A percentile compares a stretch with the other conserved stretches of the same genome.
Evolutionary conservation across 2,888 invertebrate species (phyloP).

Genomic region (Perizoma affinitatum): DNA sequence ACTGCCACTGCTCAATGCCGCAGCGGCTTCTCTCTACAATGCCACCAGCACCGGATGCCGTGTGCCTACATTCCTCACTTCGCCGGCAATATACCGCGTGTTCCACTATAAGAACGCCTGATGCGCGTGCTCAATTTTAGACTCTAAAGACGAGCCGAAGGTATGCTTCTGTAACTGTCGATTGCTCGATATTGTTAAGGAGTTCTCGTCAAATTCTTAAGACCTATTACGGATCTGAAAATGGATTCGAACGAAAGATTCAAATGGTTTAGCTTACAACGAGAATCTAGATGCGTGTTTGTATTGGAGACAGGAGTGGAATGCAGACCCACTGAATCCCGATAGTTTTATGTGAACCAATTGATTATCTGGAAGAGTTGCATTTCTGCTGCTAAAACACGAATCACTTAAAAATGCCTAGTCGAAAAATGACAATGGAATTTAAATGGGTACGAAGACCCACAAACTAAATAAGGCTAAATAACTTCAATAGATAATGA

Average conservation of each 20-base stretch:
- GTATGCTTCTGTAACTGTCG: constrained; percentile 66
- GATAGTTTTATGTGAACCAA: constrained; percentile 3
- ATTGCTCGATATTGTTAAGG: constrained; percentile 59
- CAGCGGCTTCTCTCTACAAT: constrained; percentile 50
- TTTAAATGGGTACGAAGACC: constrained; percentile 35
- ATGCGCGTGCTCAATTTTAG: constrained; percentile 43
- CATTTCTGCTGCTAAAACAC: neutral
- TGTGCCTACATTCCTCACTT: constrained; percentile 46
- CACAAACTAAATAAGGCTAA: constrained; percentile 59
- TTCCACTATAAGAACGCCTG: constrained; percentile 26
- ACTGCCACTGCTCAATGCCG: constrained; percentile 44
- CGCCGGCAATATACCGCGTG: constrained; percentile 57
- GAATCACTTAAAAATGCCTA: constrained; percentile 6
- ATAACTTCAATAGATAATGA: constrained; percentile 66
- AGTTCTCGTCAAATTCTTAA: constrained; percentile 57
- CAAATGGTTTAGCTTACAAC: constrained; percentile 20
- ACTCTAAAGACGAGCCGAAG: constrained; percentile 57
- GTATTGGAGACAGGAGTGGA: constrained; percentile 8
- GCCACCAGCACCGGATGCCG: constrained; percentile 50
- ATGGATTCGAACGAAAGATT: constrained; percentile 39
- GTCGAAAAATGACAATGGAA: constrained; percentile 25
- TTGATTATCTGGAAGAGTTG: constrained; percentile 4
- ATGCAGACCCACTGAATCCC: constrained; percentile 2
- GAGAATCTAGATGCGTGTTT: constrained; percentile 8
- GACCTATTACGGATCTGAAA: constrained; percentile 47